Base-by-base conservation (phyloP, 2,113 vertebrate species). In the Sylvietta virens region DNA sequence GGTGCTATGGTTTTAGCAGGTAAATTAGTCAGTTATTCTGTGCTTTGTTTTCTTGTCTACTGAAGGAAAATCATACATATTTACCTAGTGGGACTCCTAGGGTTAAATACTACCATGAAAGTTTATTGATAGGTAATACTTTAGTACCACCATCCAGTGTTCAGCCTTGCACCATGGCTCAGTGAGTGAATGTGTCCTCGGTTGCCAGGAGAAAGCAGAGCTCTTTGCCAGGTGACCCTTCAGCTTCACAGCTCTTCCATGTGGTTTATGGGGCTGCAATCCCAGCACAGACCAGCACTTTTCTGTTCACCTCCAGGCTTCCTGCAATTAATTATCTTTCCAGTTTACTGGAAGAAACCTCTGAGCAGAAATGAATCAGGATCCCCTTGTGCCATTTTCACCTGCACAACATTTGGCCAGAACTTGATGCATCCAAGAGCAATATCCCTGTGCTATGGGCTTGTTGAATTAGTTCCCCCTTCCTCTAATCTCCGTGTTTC, bases 151-250 rank as follows among this genome's bases (percentile, higher is more conserved):
- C 22, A 27, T 5, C 18, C 28, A 76, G 35, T 31, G 40, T 64
- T 76, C 39, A 67, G 3, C 19, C 24, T 33, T 15, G 2, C 26
- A 47, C n/a, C 9, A 3, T 22, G 48, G 45, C 37, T 88, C 53
- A 21, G 1, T n/a, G 10, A 22, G 6, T 3, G 12, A 24, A 11
- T 8, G n/a, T 35, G 37, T 42, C n/a, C 50, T 62, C 1, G 0
- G 31, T 26, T 40, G 12, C 58, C 39, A 60, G 66, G 48, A 61
- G n/a, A 57, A 73, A 18, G 58, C 67, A 64, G 54, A 81, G 26
- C 24, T 86, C 6, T 72, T 62, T 67, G 48, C 62, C 28, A 13
- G 12, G 21, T 30, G 27, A 24, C 35, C 60, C 1, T 44, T 76
- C 21, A 64, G 47, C 47, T 50, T n/a, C 12, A 9, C 1, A 2